Evolutionary conservation across 2,888 invertebrate species (phyloP).

Genomic region (Mellilla xanthometata): DNA sequence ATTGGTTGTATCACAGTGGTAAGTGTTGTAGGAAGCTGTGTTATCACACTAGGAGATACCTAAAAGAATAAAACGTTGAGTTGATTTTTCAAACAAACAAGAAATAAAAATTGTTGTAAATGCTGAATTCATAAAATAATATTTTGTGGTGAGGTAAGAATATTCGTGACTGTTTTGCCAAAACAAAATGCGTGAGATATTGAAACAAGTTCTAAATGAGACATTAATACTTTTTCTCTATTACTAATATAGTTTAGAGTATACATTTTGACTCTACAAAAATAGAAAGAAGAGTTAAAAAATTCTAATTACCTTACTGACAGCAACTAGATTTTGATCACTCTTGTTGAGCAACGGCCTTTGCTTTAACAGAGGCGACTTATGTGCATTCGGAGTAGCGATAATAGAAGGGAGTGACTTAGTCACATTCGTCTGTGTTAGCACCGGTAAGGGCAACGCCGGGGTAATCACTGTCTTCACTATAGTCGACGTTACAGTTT

Average conservation of each 20-base stretch:
- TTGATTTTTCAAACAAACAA: no score
- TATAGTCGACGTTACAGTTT: conserved; percentile 13
- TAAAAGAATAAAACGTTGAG: conserved; percentile 6
- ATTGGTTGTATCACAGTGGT: conserved; percentile 43
- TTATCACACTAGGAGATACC: conserved; percentile 37
- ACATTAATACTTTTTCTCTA: no score
- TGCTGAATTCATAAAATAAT: no score
- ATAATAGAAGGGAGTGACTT: conserved; percentile 54
- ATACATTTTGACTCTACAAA: no score
- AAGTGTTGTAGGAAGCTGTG: conserved; percentile 34
- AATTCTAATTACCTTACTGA: conserved; percentile 32
- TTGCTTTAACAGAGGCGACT: conserved; percentile 63
- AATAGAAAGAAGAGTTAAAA: no score
- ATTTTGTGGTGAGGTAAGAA: no score
- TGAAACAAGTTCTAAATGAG: no score
- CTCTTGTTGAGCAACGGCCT: conserved; percentile 59
- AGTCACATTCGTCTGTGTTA: conserved; percentile 33
- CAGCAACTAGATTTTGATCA: conserved; percentile 48
- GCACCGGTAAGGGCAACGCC: conserved; percentile 23
- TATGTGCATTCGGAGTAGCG: conserved; percentile 53
- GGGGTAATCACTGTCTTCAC: conserved; percentile 28
- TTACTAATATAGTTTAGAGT: no score
- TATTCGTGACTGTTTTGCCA: no score
- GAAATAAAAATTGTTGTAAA: no score
- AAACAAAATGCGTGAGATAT: no score